These are phyloP conservation scores for Shinisaurus crocodilurus DNA, from an alignment of 2,113 vertebrate species.

Conservation along the genomic window DNA sequence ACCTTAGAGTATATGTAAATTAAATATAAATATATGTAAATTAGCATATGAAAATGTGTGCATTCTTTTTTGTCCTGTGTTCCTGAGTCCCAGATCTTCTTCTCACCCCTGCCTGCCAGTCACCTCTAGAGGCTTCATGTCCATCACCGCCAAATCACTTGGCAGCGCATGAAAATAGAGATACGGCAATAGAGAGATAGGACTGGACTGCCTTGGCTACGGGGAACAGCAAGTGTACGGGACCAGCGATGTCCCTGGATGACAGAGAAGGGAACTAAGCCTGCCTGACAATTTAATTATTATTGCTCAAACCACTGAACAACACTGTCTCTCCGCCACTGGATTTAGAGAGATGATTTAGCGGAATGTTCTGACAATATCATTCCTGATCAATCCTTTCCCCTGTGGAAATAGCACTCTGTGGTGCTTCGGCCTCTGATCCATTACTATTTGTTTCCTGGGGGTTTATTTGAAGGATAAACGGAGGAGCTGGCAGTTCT, in stretches of 20 bases:
- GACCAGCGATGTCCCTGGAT: too few species aligned
- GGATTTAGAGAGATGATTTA: background rate
- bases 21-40: too few species aligned
- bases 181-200: too few species aligned
- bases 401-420: background rate
- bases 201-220: background rate
- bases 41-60: too few species aligned
- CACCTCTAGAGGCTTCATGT: background rate
- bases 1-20: too few species aligned
- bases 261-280: background rate
- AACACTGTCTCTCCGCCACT: background rate
- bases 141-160: background rate
- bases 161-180: background rate
- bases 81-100: too few species aligned
- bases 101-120: too few species aligned
- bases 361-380: background rate
- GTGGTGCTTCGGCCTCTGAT: background rate
- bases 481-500: too few species aligned
- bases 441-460: background rate
- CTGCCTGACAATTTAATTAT: background rate
- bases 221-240: background rate
- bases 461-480: conserved; percentile 12
- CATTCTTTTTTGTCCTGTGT: too few species aligned
- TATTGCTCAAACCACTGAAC: background rate
- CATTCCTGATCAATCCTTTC: background rate